Conservation (phyloP, 2,888 invertebrate genomes). For the Diaphora mendica region DNA sequence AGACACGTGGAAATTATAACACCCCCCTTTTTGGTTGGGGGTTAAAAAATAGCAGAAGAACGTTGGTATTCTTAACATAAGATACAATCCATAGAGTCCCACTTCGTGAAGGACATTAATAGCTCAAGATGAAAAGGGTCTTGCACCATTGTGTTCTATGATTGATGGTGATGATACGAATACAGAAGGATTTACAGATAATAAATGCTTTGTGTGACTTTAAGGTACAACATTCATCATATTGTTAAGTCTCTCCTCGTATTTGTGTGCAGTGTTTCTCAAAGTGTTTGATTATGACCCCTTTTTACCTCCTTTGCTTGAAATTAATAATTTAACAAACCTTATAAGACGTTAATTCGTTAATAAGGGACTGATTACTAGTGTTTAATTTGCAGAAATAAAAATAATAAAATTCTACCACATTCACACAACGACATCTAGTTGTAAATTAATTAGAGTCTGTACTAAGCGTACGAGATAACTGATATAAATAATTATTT, state of each 20-base stretch:
- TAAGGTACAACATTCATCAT: not conserved
- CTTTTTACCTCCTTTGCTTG: not conserved
- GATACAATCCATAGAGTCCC: not conserved
- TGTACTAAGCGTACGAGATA: too few species aligned
- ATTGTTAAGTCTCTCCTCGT: not conserved
- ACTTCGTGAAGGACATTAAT: not conserved
- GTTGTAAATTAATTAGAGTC: too few species aligned
- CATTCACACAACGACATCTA: too few species aligned
- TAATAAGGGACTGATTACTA: too few species aligned
- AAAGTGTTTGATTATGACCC: not conserved
- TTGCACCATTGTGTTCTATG: constrained; percentile 9
- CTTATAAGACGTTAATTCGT: too few species aligned
- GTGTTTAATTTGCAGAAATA: too few species aligned
- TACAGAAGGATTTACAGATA: constrained; percentile 2
- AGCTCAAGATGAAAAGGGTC: constrained; percentile 9
- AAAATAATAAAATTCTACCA: too few species aligned
- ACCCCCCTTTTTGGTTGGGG: too few species aligned
- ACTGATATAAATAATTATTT: too few species aligned
- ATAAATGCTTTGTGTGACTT: constrained; percentile 9
- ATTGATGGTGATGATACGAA: constrained; percentile 6
- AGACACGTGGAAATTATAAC: too few species aligned
- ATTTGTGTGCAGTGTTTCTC: not conserved
- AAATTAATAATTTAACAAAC: not conserved
- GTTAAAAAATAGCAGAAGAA: too few species aligned
- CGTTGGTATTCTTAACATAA: not conserved